Percentiles rank a stretch among this genome's conserved stretches.
These are phyloP conservation scores for Pocillopora damicornis DNA, from an alignment of 64 coral and sea anemone species.

Conservation along the genomic window DNA sequence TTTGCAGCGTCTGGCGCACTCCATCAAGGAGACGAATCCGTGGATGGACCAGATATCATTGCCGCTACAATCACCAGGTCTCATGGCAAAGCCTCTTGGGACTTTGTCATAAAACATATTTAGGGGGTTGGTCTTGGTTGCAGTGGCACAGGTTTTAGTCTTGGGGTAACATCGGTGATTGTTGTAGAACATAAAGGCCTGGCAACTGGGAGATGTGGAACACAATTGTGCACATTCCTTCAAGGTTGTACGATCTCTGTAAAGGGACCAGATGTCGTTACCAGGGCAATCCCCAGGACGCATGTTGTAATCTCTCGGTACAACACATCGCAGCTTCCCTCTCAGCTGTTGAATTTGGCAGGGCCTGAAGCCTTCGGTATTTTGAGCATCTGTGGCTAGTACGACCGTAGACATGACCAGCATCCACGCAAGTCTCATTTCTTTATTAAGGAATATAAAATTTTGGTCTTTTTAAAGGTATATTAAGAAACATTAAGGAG, in stretches of 20 bases:
- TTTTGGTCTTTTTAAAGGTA: neutral
- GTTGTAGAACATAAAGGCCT: constrained; percentile 26
- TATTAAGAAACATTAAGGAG: neutral
- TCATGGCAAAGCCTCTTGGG: neutral
- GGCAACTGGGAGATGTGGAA: neutral
- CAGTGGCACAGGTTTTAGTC: neutral
- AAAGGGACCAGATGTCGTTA: constrained; percentile 14
- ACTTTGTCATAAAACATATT: constrained; percentile 23
- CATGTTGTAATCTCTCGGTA: neutral
- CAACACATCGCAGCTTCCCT: neutral
- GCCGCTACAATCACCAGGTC: constrained; percentile 40
- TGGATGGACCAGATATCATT: constrained; percentile 31
- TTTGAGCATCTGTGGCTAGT: neutral
- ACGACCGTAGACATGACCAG: neutral
- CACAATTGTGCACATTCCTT: constrained; percentile 7
- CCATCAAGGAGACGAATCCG: neutral
- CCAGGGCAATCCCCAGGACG: constrained; percentile 10
- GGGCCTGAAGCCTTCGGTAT: neutral
- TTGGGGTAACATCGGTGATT: constrained; percentile 26
- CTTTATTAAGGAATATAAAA: neutral
- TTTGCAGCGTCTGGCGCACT: constrained; percentile 26
- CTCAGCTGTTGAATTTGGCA: neutral
- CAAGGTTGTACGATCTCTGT: neutral
- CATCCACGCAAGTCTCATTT: neutral
- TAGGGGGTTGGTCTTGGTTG: neutral